Evolutionary conservation across 2,888 invertebrate species (phyloP).

Genomic region (Platycheirus rosarum): DNA sequence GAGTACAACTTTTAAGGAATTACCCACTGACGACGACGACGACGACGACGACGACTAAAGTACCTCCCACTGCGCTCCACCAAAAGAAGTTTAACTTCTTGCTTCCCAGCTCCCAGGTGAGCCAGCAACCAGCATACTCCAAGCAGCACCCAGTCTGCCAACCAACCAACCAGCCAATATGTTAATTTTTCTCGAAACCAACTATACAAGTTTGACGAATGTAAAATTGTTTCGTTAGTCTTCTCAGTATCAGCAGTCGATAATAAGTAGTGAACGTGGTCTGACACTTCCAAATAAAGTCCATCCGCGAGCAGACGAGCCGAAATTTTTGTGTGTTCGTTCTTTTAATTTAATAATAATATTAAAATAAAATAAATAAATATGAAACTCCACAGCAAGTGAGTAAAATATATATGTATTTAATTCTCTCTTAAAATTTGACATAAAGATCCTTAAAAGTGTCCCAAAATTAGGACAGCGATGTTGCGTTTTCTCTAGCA

Average conservation of each 20-base stretch:
- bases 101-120: conserved; percentile 57
- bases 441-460: conserved; percentile 25
- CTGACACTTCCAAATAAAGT: conserved; percentile 76
- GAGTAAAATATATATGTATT: conserved; percentile 50
- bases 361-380: conserved; percentile 22
- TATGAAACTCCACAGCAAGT: conserved; percentile 69
- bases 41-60: conserved; percentile 6
- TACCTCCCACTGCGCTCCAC: conserved; percentile 46
- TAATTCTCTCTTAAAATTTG: conserved; percentile 2
- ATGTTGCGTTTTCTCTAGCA: too few relatives aligned
- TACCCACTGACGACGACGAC: conserved; percentile 40
- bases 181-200: conserved; percentile 71
- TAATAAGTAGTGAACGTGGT: conserved; percentile 78
- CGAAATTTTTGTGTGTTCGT: conserved; percentile 50
- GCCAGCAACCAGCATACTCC: conserved; percentile 49
- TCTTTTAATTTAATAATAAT: conserved; percentile 25
- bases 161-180: conserved; percentile 66
- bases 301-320: conserved; percentile 59
- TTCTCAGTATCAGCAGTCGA: conserved; percentile 76
- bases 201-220: conserved; percentile 73
- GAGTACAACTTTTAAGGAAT: conserved; percentile 50
- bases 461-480: conserved; percentile 4
- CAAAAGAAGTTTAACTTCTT: conserved; percentile 45
- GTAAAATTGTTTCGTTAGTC: conserved; percentile 74
- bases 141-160: conserved; percentile 45